Percentiles rank a stretch among this genome's conserved stretches.
phyloP scores from a whole-genome alignment of 2,888 invertebrate genomes.

The Pristionchus arcanus region DNA sequence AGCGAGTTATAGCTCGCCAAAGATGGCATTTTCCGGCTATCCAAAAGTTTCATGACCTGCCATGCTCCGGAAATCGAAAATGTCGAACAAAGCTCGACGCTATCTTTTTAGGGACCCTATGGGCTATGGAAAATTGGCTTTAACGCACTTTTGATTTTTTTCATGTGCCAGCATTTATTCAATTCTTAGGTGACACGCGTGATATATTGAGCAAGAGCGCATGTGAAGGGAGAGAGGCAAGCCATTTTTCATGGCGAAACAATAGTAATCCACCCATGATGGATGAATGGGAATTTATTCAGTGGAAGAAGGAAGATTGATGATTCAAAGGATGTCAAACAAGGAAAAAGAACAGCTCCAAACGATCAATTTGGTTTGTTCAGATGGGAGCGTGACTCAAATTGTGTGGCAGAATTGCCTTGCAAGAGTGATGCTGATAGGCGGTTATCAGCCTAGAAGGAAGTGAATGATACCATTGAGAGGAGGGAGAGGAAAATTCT shows the following conservation, averaged over 20 bases:
- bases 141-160: too few relatives aligned
- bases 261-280: not conserved
- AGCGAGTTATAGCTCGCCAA: too few relatives aligned
- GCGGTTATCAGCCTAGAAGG: slow-evolving; percentile 4
- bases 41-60: too few relatives aligned
- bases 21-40: too few relatives aligned
- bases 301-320: not conserved
- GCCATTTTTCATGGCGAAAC: not conserved
- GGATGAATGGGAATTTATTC: not conserved
- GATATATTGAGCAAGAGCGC: too few relatives aligned
- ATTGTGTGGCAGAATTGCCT: slow-evolving; percentile 6
- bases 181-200: too few relatives aligned
- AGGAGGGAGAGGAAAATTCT: not conserved
- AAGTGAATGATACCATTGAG: not conserved
- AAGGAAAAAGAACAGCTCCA: not conserved
- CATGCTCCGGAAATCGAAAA: too few relatives aligned
- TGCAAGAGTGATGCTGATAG: not conserved
- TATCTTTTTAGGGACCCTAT: too few relatives aligned
- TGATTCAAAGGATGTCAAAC: slow-evolving; percentile 45
- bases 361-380: slow-evolving; percentile 10
- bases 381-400: slow-evolving; percentile 17
- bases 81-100: too few relatives aligned
- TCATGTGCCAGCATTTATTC: too few relatives aligned
- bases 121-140: too few relatives aligned
- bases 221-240: not conserved